phyloP scores from a whole-genome alignment of 2,888 invertebrate species.

The Perdita meconis region DNA sequence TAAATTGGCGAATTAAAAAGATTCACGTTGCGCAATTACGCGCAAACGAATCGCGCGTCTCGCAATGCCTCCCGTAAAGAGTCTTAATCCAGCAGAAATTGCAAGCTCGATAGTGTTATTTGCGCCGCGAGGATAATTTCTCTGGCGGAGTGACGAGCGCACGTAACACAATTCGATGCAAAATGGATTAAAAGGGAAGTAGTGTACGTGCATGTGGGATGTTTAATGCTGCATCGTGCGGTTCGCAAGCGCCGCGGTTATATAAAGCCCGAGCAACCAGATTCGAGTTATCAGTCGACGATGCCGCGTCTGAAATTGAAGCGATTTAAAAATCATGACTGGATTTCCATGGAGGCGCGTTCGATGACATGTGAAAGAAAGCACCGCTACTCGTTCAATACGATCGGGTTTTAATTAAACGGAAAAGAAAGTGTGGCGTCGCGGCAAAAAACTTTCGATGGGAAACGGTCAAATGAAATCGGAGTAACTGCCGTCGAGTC shows the following conservation, averaged over 20 bases:
- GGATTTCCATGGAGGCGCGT: neutral
- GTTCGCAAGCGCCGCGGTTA: conserved; percentile 19
- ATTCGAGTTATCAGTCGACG: conserved; percentile 24
- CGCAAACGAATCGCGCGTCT: conserved; percentile 21
- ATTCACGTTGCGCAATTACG: conserved; percentile 15
- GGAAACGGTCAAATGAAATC: neutral
- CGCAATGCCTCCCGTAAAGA: no score
- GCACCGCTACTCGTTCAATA: neutral
- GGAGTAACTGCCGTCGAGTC: neutral
- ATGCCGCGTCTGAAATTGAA: neutral
- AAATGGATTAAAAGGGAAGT: conserved; percentile 36
- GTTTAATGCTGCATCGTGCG: neutral
- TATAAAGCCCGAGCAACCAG: conserved; percentile 20
- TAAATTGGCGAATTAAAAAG: conserved; percentile 22
- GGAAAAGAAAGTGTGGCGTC: conserved; percentile 1
- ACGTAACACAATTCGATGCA: conserved; percentile 48
- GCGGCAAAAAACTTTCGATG: neutral
- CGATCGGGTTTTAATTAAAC: neutral
- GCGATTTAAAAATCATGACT: conserved; percentile 5
- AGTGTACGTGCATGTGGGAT: neutral
- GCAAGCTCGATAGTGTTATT: conserved; percentile 36
- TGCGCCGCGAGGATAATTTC: conserved; percentile 45
- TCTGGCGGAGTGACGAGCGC: conserved; percentile 21
- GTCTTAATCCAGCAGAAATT: conserved; percentile 19
- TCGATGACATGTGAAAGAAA: neutral